phyloP scores from a whole-genome alignment of 2,113 vertebrate genomes.

The Anseranas semipalmata region DNA sequence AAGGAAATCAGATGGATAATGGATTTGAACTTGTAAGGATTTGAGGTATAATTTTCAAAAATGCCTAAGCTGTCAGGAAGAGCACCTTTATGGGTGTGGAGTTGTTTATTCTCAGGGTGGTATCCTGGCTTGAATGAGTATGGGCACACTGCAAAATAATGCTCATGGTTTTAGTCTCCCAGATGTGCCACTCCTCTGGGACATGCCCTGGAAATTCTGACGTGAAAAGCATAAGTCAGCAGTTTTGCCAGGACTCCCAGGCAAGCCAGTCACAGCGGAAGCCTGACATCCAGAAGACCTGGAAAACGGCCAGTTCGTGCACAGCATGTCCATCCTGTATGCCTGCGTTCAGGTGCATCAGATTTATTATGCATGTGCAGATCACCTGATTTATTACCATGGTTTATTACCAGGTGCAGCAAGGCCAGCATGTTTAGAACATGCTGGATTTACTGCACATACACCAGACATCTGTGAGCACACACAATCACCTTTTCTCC shows the following conservation, averaged over 20 bases:
- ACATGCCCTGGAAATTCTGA: background rate
- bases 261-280: background rate
- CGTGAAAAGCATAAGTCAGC: constrained; percentile 2
- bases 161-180: background rate
- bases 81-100: background rate
- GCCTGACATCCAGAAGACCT: constrained; percentile 44
- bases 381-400: constrained; percentile 51
- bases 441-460: constrained; percentile 31
- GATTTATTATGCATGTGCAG: constrained; percentile 50
- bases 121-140: background rate
- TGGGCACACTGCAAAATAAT: background rate
- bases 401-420: constrained; percentile 55
- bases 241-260: background rate
- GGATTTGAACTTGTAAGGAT: background rate
- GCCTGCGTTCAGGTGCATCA: constrained; percentile 32
- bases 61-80: background rate
- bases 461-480: constrained; percentile 12
- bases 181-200: background rate
- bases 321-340: constrained; percentile 45
- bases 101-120: background rate
- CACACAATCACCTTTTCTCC: background rate
- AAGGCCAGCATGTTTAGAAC: constrained; percentile 12
- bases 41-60: background rate
- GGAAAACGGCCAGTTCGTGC: constrained; percentile 6
- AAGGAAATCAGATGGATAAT: background rate